A percentile compares a stretch with the other conserved stretches of the same genome.
phyloP scores from a whole-genome alignment of 1,140 invertebrate genomes.

The Orius laevigatus region DNA sequence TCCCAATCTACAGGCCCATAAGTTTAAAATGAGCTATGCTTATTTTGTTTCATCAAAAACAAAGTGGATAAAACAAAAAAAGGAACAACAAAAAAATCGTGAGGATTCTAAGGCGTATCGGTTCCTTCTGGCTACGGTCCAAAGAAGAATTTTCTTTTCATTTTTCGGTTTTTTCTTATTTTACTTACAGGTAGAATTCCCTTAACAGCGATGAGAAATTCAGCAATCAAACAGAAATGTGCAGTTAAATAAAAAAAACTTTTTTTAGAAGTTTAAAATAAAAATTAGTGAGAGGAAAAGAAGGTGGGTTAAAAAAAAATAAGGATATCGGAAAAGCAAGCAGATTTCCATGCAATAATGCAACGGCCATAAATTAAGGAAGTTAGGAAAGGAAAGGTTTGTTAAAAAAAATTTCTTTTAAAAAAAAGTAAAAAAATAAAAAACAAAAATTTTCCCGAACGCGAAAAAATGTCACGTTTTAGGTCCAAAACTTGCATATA shows the following conservation, averaged over 20 bases:
- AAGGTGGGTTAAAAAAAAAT: constrained; percentile 42
- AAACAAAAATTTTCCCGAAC: constrained; percentile 25
- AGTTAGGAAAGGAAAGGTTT: constrained; percentile 25
- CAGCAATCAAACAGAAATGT: constrained; percentile 55
- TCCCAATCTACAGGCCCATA: too few species aligned
- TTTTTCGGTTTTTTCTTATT: too few species aligned
- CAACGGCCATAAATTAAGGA: constrained; percentile 12
- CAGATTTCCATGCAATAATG: constrained; percentile 21
- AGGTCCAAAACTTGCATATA: neutral
- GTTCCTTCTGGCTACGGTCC: too few species aligned
- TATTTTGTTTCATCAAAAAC: constrained; percentile 24
- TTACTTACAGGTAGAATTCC: constrained; percentile 1
- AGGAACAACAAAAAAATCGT: neutral
- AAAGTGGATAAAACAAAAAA: constrained; percentile 25
- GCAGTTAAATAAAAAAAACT: constrained; percentile 40
- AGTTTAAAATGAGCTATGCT: constrained; percentile 13
- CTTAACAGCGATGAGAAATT: constrained; percentile 23
- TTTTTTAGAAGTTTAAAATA: constrained; percentile 17
- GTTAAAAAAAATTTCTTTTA: constrained; percentile 25
- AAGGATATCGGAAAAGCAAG: constrained; percentile 37
- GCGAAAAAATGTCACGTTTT: constrained; percentile 6
- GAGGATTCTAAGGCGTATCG: too few species aligned
- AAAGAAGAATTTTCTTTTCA: too few species aligned
- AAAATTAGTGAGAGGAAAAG: constrained; percentile 19
- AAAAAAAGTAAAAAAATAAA: constrained; percentile 34